A percentile compares a stretch with the other conserved stretches of the same genome.
Evolutionary conservation across 2,888 invertebrate genomes (phyloP).

Genomic region (Leucoptera coffeella): DNA sequence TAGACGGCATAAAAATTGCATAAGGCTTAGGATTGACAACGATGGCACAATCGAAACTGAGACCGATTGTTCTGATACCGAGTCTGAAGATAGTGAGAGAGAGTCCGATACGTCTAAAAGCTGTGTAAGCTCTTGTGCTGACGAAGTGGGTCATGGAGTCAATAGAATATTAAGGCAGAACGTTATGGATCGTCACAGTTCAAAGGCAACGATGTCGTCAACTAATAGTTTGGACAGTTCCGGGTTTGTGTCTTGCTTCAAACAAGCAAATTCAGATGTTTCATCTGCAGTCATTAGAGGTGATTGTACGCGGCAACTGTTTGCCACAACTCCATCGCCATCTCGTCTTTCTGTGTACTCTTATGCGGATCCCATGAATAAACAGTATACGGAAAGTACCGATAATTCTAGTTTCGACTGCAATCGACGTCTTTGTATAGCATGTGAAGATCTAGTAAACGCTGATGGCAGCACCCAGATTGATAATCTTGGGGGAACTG

Average conservation of each 20-base stretch:
- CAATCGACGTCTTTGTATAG: constrained; percentile 47
- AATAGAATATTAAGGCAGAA: constrained; percentile 50
- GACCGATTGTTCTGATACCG: constrained; percentile 30
- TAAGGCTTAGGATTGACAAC: constrained; percentile 30
- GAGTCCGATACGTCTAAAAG: constrained; percentile 36
- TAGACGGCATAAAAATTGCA: constrained; percentile 36
- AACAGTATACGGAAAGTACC: constrained; percentile 56
- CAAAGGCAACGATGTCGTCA: constrained; percentile 34
- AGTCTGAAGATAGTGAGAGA: constrained; percentile 19
- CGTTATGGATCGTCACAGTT: constrained; percentile 46
- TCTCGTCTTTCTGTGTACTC: constrained; percentile 1
- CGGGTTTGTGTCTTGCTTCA: constrained; percentile 57
- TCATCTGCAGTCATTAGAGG: constrained; percentile 15
- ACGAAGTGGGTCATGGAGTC: constrained; percentile 20
- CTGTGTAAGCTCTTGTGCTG: constrained; percentile 27
- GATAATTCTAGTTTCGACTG: constrained; percentile 55
- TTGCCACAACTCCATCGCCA: constrained; percentile 13
- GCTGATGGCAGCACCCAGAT: constrained; percentile 57
- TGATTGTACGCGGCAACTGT: constrained; percentile 36
- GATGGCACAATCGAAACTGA: constrained; percentile 37
- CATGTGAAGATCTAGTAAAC: constrained; percentile 63
- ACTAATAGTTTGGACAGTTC: constrained; percentile 57
- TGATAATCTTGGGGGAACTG: constrained; percentile 22
- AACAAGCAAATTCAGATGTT: constrained; percentile 24
- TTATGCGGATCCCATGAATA: neutral